These are phyloP conservation scores for Nymphalis polychloros DNA, from an alignment of 2,888 invertebrate genomes.

Conservation along the genomic window DNA sequence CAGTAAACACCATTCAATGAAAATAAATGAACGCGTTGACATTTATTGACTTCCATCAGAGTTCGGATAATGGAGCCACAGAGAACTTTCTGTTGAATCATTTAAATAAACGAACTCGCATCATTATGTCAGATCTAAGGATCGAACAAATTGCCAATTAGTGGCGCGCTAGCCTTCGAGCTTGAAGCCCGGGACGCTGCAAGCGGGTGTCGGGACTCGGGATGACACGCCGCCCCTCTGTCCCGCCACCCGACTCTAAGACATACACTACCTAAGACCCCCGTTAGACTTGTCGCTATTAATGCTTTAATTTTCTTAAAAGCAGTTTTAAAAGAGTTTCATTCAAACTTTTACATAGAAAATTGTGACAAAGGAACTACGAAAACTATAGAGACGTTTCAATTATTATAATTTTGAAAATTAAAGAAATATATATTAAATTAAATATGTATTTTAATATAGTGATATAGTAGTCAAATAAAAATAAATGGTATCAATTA, in stretches of 20 bases:
- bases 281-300: slow-evolving; percentile 54
- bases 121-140: slow-evolving; percentile 80
- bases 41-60: slow-evolving; percentile 41
- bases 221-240: slow-evolving; percentile 30
- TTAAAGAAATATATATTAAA: slow-evolving; percentile 7
- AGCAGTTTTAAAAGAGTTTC: slow-evolving; percentile 79
- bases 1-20: slow-evolving; percentile 30
- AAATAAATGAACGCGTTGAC: slow-evolving; percentile 42
- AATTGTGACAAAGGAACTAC: slow-evolving; percentile 69
- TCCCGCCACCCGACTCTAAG: slow-evolving; percentile 19
- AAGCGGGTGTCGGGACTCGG: slow-evolving; percentile 40
- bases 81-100: slow-evolving; percentile 78
- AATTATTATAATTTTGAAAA: not conserved
- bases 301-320: slow-evolving; percentile 80
- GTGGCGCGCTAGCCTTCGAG: slow-evolving; percentile 62
- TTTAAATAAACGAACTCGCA: slow-evolving; percentile 81
- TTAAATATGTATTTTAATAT: not conserved
- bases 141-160: slow-evolving; percentile 82
- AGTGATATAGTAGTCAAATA: no score
- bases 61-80: slow-evolving; percentile 41
- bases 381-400: slow-evolving; percentile 51
- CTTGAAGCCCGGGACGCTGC: slow-evolving; percentile 50
- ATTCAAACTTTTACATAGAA: slow-evolving; percentile 78
- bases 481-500: no score
- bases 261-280: slow-evolving; percentile 35